These are phyloP conservation scores for Echinarachnius parma DNA, from an alignment of 53 echinoderm and acorn worm genomes.

Conservation along the genomic window DNA sequence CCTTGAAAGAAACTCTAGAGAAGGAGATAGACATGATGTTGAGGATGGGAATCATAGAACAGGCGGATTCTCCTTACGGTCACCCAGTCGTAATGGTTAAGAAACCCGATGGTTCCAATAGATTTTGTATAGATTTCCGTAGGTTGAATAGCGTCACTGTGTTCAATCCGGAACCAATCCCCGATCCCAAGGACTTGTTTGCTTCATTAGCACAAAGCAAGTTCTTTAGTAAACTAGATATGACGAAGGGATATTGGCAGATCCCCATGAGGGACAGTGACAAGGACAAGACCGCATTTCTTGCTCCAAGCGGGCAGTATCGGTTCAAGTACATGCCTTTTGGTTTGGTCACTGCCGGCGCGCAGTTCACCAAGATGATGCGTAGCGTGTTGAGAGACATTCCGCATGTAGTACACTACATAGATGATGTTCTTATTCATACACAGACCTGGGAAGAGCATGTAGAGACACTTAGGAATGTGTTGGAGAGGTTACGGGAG, in stretches of 20 bases:
- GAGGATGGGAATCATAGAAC: slow-evolving; percentile 18
- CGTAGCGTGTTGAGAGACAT: slow-evolving; percentile 48
- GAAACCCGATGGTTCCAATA: slow-evolving; percentile 24
- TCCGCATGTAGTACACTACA: slow-evolving; percentile 57
- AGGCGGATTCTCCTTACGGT: slow-evolving; percentile 17
- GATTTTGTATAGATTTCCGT: slow-evolving; percentile 25
- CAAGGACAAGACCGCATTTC: slow-evolving; percentile 55
- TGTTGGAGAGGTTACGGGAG: slow-evolving; percentile 40
- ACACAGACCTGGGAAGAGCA: slow-evolving; percentile 63
- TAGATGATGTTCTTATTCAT: slow-evolving; percentile 63
- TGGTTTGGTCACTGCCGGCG: slow-evolving; percentile 62
- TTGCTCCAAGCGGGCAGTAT: slow-evolving; percentile 56
- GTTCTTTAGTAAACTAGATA: slow-evolving; percentile 23
- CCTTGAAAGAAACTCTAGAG: slow-evolving; percentile 3
- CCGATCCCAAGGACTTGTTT: slow-evolving; percentile 18
- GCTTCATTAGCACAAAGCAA: background rate
- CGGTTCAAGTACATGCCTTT: slow-evolving; percentile 70
- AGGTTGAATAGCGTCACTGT: slow-evolving; percentile 6
- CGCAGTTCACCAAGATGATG: slow-evolving; percentile 64
- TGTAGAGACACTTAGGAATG: slow-evolving; percentile 27
- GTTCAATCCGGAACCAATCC: slow-evolving; percentile 30
- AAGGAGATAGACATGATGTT: slow-evolving; percentile 12
- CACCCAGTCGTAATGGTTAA: slow-evolving; percentile 29
- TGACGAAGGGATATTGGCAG: slow-evolving; percentile 59
- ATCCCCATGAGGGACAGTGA: slow-evolving; percentile 51